phyloP scores from a whole-genome alignment of 2,888 invertebrate species.

The Argyra leucocephala region DNA sequence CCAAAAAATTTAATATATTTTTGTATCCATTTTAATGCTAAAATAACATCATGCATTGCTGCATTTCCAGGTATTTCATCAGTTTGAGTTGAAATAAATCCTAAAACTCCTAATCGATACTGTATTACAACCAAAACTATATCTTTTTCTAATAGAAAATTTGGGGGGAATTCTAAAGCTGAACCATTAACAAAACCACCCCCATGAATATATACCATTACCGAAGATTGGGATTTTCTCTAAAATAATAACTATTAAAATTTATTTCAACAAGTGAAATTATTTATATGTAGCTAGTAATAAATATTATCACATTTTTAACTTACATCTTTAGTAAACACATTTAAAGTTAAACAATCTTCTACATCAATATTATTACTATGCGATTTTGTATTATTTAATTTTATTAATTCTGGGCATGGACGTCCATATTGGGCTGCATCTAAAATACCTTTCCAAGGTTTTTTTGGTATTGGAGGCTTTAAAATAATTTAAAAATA shows the following conservation, averaged over 20 bases:
- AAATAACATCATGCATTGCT: slow-evolving; percentile 45
- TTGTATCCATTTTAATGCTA: slow-evolving; percentile 48
- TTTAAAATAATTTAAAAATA: slow-evolving; percentile 19
- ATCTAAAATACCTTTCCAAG: slow-evolving; percentile 34
- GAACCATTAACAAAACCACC: slow-evolving; percentile 42
- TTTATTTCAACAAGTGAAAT: not conserved
- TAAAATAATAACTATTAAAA: slow-evolving; percentile 18
- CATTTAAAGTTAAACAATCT: slow-evolving; percentile 39
- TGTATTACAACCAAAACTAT: slow-evolving; percentile 46
- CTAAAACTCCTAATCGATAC: slow-evolving; percentile 46
- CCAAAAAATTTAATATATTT: slow-evolving; percentile 45
- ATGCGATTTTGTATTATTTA: slow-evolving; percentile 23
- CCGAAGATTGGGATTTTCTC: slow-evolving; percentile 35
- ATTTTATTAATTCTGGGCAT: slow-evolving; percentile 35
- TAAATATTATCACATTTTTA: not conserved
- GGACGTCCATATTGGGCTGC: slow-evolving; percentile 34
- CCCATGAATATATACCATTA: slow-evolving; percentile 45
- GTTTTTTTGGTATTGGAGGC: slow-evolving; percentile 33
- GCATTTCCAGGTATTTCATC: slow-evolving; percentile 48
- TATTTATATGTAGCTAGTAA: not conserved
- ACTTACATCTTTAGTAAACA: slow-evolving; percentile 40
- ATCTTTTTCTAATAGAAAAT: slow-evolving; percentile 44
- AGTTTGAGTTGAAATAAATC: slow-evolving; percentile 46
- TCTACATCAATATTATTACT: slow-evolving; percentile 32
- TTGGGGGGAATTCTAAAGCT: slow-evolving; percentile 37